Percentiles rank a stretch among this genome's conserved stretches.
These are phyloP conservation scores for Apodemus agrarius DNA, from an alignment of 2,797 vertebrate species.

Conservation along the genomic window DNA sequence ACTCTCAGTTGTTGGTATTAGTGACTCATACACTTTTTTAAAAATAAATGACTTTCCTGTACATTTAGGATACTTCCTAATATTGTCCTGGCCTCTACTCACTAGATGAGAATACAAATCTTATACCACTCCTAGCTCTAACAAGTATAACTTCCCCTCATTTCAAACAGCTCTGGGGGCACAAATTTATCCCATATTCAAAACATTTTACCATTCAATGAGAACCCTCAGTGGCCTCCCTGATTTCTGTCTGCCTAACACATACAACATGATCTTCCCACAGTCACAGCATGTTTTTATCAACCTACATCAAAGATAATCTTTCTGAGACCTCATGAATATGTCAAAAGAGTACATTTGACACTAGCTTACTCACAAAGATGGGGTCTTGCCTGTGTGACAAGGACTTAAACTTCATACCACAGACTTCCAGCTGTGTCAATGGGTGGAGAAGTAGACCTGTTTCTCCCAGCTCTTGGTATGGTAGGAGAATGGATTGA, in stretches of 20 bases:
- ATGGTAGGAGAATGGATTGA: not conserved
- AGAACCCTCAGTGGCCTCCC: not conserved
- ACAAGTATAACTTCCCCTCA: not conserved
- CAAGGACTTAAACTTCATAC: not conserved
- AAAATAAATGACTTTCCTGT: not conserved
- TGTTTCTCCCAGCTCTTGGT: not conserved
- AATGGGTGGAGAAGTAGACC: not conserved
- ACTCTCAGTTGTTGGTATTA: not conserved
- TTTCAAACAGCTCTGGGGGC: not conserved
- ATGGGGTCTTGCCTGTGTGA: not conserved
- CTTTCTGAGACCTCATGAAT: not conserved
- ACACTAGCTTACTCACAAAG: not conserved
- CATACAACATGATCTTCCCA: not conserved
- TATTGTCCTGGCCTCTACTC: not conserved
- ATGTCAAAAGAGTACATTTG: not conserved
- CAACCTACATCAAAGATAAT: no score
- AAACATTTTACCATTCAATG: not conserved
- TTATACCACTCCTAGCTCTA: not conserved
- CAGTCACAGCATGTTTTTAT: not conserved
- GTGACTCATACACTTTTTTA: not conserved
- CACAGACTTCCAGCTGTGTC: not conserved
- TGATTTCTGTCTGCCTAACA: not conserved
- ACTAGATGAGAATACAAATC: not conserved
- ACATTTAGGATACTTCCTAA: not conserved
- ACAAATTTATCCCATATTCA: not conserved